Evolutionary conservation across 2,113 vertebrate genomes (phyloP).

Genomic region (Cyprinodon variegatus): DNA sequence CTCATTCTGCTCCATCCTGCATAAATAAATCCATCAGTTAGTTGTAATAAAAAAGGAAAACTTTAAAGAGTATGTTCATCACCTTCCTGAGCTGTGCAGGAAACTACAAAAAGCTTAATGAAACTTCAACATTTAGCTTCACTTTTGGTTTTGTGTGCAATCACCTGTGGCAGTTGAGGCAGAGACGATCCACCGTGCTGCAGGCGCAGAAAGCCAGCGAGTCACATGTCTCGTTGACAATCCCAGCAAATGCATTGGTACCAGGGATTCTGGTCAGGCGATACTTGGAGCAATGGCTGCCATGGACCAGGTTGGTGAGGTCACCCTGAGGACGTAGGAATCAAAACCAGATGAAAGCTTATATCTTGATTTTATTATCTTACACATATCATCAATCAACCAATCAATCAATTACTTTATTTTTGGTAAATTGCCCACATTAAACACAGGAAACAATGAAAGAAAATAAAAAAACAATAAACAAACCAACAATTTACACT

Average conservation of each 20-base stretch:
- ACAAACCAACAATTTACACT: too few species aligned
- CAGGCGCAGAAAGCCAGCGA: conserved; percentile 97
- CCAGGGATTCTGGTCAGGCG: conserved; percentile 92
- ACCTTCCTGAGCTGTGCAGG: too few species aligned
- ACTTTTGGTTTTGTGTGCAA: neutral
- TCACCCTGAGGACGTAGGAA: conserved; percentile 83
- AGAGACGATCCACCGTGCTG: conserved; percentile 97
- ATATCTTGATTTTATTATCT: too few species aligned
- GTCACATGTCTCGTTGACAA: conserved; percentile 97
- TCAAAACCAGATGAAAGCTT: neutral
- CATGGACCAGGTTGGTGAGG: conserved; percentile 95
- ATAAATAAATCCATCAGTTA: conserved; percentile 9
- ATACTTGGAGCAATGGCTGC: conserved; percentile 97
- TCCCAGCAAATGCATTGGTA: conserved; percentile 95
- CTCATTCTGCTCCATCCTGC: conserved; percentile 98
- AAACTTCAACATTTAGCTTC: too few species aligned
- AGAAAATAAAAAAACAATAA: too few species aligned
- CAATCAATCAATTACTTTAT: too few species aligned
- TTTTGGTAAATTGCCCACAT: too few species aligned
- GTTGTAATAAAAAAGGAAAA: neutral
- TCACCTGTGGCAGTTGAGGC: conserved; percentile 98
- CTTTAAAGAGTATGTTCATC: neutral
- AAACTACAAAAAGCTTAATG: too few species aligned
- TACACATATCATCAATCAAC: too few species aligned
- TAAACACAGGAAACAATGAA: too few species aligned